phyloP scores from a whole-genome alignment of 2,797 vertebrate species.

The Gambelia wislizenii region DNA sequence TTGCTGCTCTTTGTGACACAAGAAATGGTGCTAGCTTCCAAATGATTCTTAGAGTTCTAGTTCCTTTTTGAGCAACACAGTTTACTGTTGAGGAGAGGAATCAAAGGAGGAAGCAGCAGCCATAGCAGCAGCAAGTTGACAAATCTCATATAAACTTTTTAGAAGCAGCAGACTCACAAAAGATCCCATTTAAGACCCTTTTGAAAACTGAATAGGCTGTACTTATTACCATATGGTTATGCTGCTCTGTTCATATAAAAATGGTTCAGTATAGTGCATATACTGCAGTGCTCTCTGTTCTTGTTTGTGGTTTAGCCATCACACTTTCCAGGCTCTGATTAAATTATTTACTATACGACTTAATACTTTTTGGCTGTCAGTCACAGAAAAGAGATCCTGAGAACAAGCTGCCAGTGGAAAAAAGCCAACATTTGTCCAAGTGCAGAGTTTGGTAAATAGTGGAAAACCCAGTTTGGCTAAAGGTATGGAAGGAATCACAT shows the following conservation, averaged over 20 bases:
- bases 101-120: not conserved
- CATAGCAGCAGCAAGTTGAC: constrained; percentile 9
- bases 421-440: constrained; percentile 47
- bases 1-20: constrained; percentile 2
- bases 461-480: constrained; percentile 34
- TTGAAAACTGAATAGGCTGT: constrained; percentile 63
- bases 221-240: constrained; percentile 56
- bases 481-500: not conserved
- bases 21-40: constrained; percentile 1
- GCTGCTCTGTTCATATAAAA: constrained; percentile 50
- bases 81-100: constrained; percentile 33
- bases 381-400: constrained; percentile 41
- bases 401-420: constrained; percentile 50
- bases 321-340: constrained; percentile 63
- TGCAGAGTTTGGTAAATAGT: constrained; percentile 38
- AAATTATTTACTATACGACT: constrained; percentile 64
- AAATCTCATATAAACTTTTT: constrained; percentile 59
- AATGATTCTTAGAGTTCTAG: not conserved
- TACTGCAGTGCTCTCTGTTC: constrained; percentile 56
- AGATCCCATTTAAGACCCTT: constrained; percentile 60
- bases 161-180: constrained; percentile 52
- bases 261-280: constrained; percentile 55
- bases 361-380: constrained; percentile 70
- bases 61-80: constrained; percentile 39
- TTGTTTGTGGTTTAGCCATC: constrained; percentile 60